These are phyloP conservation scores for Gadopsis bispinosus DNA, from an alignment of 2,797 vertebrate genomes.

Conservation along the genomic window DNA sequence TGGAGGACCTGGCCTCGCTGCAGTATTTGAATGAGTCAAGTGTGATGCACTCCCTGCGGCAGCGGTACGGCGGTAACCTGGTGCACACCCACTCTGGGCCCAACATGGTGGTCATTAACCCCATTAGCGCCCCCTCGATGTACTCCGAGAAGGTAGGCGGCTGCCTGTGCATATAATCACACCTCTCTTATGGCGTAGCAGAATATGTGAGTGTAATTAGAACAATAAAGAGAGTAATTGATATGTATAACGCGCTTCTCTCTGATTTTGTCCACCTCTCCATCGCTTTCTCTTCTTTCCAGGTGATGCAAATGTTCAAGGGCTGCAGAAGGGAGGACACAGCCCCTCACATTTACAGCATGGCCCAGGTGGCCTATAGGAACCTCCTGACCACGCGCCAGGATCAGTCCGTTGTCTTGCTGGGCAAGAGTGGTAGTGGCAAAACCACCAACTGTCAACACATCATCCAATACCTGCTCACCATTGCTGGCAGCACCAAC, in stretches of 20 bases:
- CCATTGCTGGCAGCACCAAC: conserved; percentile 89
- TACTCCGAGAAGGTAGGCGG: conserved; percentile 96
- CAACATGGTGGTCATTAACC: conserved; percentile 95
- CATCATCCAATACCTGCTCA: conserved; percentile 94
- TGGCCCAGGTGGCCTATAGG: conserved; percentile 94
- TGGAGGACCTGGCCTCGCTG: conserved; percentile 93
- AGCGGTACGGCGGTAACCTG: conserved; percentile 94
- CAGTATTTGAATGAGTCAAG: conserved; percentile 98
- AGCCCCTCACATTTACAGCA: conserved; percentile 93
- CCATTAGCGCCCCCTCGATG: conserved; percentile 93
- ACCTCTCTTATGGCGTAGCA: conserved; percentile 8
- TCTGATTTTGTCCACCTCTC: not conserved
- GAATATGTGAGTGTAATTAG: not conserved
- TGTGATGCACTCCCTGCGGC: conserved; percentile 92
- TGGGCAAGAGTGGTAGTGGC: conserved; percentile 94
- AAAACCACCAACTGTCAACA: conserved; percentile 97
- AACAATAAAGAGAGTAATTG: conserved; percentile 1
- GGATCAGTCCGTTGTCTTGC: conserved; percentile 93
- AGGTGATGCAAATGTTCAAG: conserved; percentile 99
- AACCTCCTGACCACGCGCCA: conserved; percentile 95
- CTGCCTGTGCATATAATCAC: conserved; percentile 11
- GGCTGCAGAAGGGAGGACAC: conserved; percentile 94
- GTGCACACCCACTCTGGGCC: conserved; percentile 93
- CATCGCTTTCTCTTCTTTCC: conserved; percentile 1
- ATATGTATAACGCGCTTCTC: not conserved